phyloP scores from a whole-genome alignment of 2,888 invertebrate species.

The Axea sp. region DNA sequence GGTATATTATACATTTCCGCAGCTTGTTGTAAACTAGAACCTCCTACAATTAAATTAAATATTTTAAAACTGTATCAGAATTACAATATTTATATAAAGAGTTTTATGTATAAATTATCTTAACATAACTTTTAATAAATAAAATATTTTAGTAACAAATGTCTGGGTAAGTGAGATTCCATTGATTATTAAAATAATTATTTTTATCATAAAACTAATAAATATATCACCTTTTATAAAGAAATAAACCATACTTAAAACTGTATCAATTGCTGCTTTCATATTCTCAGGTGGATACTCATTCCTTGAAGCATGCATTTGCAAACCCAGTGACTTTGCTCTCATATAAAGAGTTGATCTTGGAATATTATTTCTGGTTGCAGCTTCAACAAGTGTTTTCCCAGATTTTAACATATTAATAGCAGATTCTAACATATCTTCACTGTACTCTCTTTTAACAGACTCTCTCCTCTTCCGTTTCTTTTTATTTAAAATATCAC shows the following conservation, averaged over 20 bases:
- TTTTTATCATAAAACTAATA: too few relatives aligned
- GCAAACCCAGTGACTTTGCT: conserved; percentile 76
- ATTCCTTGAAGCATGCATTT: conserved; percentile 75
- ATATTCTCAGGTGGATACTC: conserved; percentile 78
- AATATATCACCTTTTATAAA: too few relatives aligned
- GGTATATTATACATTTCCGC: conserved; percentile 78
- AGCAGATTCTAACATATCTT: conserved; percentile 76
- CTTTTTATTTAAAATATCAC: conserved; percentile 57
- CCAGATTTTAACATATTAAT: conserved; percentile 77
- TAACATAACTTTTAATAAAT: too few relatives aligned
- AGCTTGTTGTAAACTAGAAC: conserved; percentile 78
- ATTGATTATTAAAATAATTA: too few relatives aligned
- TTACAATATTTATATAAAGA: too few relatives aligned
- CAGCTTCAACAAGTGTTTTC: conserved; percentile 76
- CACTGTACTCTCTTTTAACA: conserved; percentile 74
- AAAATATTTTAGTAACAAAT: too few relatives aligned
- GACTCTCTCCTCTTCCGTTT: conserved; percentile 70
- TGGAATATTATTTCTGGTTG: conserved; percentile 77
- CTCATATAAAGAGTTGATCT: conserved; percentile 79
- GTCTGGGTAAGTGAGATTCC: too few relatives aligned
- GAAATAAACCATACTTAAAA: conserved; percentile 74
- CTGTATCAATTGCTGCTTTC: conserved; percentile 77
- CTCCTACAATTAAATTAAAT: conserved; percentile 67
- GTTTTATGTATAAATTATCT: too few relatives aligned
- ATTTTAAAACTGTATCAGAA: background rate